Evolutionary conservation across 2,888 invertebrate genomes (phyloP).

Genomic region (Strigamia maritima): DNA sequence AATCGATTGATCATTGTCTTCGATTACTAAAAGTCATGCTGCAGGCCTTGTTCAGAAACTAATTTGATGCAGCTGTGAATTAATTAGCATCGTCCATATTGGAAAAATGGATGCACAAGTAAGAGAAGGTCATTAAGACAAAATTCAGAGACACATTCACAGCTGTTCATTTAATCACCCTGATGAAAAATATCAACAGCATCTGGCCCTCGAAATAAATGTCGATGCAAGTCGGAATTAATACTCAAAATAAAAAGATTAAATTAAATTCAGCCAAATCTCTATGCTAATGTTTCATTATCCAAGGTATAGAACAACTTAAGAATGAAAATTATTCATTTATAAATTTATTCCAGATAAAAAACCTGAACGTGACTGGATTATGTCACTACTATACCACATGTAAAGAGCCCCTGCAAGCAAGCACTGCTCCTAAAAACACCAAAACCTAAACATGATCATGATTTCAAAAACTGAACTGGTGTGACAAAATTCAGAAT

Average conservation of each 20-base stretch:
- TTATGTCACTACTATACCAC: too few relatives aligned
- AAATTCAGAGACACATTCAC: slow-evolving; percentile 4
- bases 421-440: too few relatives aligned
- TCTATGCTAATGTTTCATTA: too few relatives aligned
- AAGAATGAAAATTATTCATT: too few relatives aligned
- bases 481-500: too few relatives aligned
- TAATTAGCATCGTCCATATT: slow-evolving; percentile 4
- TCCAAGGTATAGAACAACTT: too few relatives aligned
- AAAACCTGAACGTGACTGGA: too few relatives aligned
- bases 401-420: too few relatives aligned
- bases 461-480: too few relatives aligned
- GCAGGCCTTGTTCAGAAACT: neutral
- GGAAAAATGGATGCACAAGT: slow-evolving; percentile 4
- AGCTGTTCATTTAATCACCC: slow-evolving; percentile 4
- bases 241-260: neutral
- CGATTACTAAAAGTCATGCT: neutral
- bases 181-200: slow-evolving; percentile 4
- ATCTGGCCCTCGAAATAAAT: neutral
- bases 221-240: neutral
- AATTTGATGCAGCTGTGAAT: slow-evolving; percentile 4
- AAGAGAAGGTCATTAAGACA: neutral
- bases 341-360: too few relatives aligned
- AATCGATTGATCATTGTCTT: neutral
- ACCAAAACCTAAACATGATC: too few relatives aligned
- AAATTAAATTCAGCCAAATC: neutral